Percentiles rank a stretch among this genome's conserved stretches.
phyloP scores from a whole-genome alignment of 2,797 vertebrate species.

The Pogonophryne albipinna region DNA sequence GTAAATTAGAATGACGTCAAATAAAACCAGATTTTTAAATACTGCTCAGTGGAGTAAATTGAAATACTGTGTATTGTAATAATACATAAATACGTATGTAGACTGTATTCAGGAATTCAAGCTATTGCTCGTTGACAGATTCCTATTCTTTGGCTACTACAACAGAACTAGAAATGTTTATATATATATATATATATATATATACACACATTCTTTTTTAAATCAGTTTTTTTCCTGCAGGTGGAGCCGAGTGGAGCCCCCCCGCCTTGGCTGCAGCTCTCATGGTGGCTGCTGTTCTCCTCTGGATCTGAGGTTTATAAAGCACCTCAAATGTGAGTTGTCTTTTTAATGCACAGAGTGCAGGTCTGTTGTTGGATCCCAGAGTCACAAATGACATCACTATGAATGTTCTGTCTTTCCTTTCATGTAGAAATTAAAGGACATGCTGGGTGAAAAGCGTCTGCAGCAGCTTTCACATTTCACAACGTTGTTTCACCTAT shows the following conservation, averaged over 20 bases:
- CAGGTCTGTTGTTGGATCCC: no score
- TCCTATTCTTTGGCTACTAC: not conserved
- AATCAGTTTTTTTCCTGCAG: not conserved
- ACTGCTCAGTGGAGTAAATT: no score
- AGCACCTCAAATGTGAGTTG: not conserved
- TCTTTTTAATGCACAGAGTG: not conserved
- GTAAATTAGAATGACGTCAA: no score
- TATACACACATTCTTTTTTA: no score
- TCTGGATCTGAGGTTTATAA: fast-evolving
- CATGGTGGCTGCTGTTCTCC: not conserved
- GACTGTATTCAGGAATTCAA: not conserved
- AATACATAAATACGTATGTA: no score
- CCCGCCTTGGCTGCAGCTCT: not conserved
- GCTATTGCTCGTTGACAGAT: not conserved
- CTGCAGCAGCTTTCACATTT: not conserved
- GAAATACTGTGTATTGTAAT: no score
- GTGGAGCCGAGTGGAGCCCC: not conserved
- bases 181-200: no score
- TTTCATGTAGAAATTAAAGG: not conserved
- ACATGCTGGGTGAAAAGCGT: not conserved
- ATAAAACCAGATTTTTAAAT: no score
- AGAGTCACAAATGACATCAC: not conserved
- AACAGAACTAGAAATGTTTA: not conserved
- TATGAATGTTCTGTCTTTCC: not conserved
- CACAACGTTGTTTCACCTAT: not conserved